Evolutionary conservation across 2,888 invertebrate species (phyloP), one percentile per base, ranked within the genome.

Genomic region (Drosophila falleni): DNA sequence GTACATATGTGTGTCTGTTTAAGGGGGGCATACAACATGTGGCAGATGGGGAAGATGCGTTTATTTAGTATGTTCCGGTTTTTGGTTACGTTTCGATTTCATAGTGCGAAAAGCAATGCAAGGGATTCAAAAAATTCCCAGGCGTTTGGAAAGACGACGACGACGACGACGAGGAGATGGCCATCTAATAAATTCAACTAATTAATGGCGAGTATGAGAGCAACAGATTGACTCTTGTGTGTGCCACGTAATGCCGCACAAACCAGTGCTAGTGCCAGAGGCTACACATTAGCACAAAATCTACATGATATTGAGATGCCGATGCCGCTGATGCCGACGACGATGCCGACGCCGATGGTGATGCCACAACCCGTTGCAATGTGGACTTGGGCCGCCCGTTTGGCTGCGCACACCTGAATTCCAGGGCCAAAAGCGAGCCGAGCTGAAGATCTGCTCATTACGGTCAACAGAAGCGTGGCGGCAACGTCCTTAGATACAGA

Each of bases 131-230:
- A 87, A 89, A 84, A 89, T 89, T 90, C 90, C 90, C 89, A 89
- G 77, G 90, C 86, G 76, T 87, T 87, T 78, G 85, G 66, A 55
- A 13, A 13, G 16, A 47, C 61, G 61, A 65, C n/a, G 31, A 44
- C 19, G 31, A 53, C n/a, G 16, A 41, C 6, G 65, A 61, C 63
- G 64, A 63, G 55, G 61, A 81, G 91, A 91, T 91, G 88, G 74
- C 80, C 90, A 92, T 91, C 92, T 91, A 91, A 92, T 91, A 91
- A 91, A 91, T 91, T 91, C 87, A 87, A 90, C 91, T 92, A 92
- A 92, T 91, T 91, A 91, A 92, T 91, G 92, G 90, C 90, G 80
- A 81, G 89, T 90, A 90, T 90, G 85, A 85, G 87, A 78, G 84
- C 84, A 79, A 78, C 84, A 82, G 90, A 87, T 83, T 81, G 82